phyloP scores from a whole-genome alignment of 2,113 vertebrate species.

The Accipiter cooperii region DNA sequence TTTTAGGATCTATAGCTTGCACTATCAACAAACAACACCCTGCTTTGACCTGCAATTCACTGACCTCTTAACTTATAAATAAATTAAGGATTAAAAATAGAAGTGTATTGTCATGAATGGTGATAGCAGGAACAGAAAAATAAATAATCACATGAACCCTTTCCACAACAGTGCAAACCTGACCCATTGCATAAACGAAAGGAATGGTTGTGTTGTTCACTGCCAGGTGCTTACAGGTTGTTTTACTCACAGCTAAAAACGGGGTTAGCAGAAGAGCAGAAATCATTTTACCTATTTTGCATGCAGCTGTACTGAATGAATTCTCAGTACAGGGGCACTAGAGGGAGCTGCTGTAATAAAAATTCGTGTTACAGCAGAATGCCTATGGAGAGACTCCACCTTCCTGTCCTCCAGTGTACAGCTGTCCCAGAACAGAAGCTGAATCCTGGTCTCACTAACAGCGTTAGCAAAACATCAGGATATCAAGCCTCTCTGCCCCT shows the following conservation, averaged over 20 bases:
- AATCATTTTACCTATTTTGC: background rate
- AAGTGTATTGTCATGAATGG: accelerated
- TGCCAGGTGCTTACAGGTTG: background rate
- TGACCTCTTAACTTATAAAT: background rate
- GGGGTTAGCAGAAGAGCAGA: background rate
- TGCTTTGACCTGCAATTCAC: background rate
- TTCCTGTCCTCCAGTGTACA: accelerated
- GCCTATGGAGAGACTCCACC: no score
- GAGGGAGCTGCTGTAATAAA: constrained; percentile 50
- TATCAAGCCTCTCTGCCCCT: background rate
- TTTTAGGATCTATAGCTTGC: background rate
- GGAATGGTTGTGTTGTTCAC: accelerated
- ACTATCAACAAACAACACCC: background rate
- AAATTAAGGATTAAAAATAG: background rate
- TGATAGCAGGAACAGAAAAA: background rate
- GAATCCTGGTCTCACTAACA: background rate
- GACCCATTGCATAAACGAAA: background rate
- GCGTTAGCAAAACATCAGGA: background rate
- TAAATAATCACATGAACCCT: background rate
- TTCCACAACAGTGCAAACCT: background rate
- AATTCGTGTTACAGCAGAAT: background rate
- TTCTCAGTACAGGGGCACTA: background rate
- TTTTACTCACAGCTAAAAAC: background rate
- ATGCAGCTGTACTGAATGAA: background rate
- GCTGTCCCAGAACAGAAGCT: background rate